Evolutionary conservation across 2,797 vertebrate genomes (phyloP).

Genomic region (Bovichtus diacanthus): DNA sequence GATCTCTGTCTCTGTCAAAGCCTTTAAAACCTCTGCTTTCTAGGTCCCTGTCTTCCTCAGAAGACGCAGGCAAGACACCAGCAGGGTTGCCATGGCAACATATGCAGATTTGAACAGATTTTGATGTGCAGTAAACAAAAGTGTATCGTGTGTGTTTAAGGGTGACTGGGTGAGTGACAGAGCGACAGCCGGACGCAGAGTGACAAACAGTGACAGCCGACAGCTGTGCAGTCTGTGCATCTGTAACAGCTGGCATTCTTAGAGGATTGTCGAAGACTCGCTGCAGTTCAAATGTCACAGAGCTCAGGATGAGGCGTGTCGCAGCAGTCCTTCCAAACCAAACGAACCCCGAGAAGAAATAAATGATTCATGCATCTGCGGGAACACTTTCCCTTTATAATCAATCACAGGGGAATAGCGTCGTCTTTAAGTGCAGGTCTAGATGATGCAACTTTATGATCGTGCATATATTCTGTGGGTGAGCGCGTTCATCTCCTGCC

Average conservation of each 20-base stretch:
- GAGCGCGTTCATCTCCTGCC: constrained; percentile 24
- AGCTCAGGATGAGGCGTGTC: constrained; percentile 4
- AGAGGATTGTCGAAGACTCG: not conserved
- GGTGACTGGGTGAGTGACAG: not conserved
- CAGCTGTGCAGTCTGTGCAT: constrained; percentile 8
- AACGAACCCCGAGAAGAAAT: constrained; percentile 10
- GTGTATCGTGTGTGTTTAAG: not conserved
- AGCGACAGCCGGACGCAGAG: not conserved
- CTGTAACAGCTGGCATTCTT: constrained; percentile 7
- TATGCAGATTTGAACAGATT: constrained; percentile 31
- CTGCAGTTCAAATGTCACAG: constrained; percentile 24
- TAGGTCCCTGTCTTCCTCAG: constrained; percentile 36
- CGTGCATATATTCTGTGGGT: constrained; percentile 11
- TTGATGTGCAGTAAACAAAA: constrained; percentile 41
- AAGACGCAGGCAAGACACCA: constrained; percentile 38
- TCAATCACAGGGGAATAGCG: constrained; percentile 23
- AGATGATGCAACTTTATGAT: constrained; percentile 49
- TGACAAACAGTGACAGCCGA: not conserved
- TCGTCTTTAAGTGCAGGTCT: constrained; percentile 17
- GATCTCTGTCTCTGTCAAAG: constrained; percentile 29
- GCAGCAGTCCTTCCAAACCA: constrained; percentile 10
- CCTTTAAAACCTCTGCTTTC: constrained; percentile 43
- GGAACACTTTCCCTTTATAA: constrained; percentile 23
- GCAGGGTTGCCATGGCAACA: constrained; percentile 57
- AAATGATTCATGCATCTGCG: constrained; percentile 38